Conservation (phyloP, 2,113 vertebrate species). For the Aptenodytes forsteri region DNA sequence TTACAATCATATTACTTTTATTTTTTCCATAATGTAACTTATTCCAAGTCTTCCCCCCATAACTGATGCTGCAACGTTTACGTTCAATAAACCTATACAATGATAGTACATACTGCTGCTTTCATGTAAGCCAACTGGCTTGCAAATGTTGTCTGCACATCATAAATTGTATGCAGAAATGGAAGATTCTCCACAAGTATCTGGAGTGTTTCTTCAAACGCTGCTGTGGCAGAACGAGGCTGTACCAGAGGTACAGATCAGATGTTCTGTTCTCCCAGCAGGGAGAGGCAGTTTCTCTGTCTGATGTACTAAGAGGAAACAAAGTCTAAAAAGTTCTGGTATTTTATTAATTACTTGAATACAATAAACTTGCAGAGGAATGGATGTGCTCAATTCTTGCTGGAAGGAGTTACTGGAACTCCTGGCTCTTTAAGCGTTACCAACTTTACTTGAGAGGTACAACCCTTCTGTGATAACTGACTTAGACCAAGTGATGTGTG, state of each 20-base stretch:
- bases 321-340: not conserved
- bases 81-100: not conserved
- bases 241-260: not conserved
- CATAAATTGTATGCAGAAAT: not conserved
- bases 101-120: not conserved
- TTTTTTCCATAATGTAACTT: conserved; percentile 36
- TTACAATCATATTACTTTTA: conserved; percentile 48
- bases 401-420: not conserved
- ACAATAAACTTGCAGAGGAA: not conserved
- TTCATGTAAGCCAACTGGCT: not conserved
- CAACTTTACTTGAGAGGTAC: not conserved
- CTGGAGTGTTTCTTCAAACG: not conserved
- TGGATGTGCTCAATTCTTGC: not conserved
- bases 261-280: not conserved
- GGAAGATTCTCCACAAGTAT: not conserved
- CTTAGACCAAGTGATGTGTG: not conserved
- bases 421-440: not conserved
- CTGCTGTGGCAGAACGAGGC: not conserved
- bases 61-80: not conserved
- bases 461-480: not conserved
- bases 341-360: not conserved
- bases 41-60: not conserved
- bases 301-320: not conserved
- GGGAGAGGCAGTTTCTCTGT: not conserved
- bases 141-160: not conserved